A percentile compares a stretch with the other conserved stretches of the same genome.
Conservation (phyloP, 2,888 invertebrate genomes). For the Dermolepida albohirtum region DNA sequence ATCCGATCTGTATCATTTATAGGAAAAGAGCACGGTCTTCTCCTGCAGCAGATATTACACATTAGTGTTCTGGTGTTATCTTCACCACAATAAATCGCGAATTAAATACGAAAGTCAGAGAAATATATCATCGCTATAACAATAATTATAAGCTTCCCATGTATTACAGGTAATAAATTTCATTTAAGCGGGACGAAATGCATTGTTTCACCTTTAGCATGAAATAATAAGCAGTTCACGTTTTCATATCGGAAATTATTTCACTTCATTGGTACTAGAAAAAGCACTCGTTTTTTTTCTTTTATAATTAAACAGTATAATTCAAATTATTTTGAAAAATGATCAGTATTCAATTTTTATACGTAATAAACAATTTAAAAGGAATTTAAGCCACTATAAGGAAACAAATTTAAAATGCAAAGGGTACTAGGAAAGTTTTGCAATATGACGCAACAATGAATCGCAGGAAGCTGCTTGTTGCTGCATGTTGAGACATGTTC, state of each 20-base stretch:
- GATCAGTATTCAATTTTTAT: too few relatives aligned
- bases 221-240: conserved; percentile 25
- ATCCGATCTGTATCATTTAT: conserved; percentile 26
- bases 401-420: too few relatives aligned
- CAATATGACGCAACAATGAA: too few relatives aligned
- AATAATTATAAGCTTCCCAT: conserved; percentile 58
- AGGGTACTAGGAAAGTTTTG: too few relatives aligned
- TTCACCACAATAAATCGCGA: conserved; percentile 59
- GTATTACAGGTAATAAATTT: conserved; percentile 51
- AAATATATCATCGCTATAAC: conserved; percentile 61
- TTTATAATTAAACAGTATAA: too few relatives aligned
- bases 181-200: conserved; percentile 16
- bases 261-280: conserved; percentile 15
- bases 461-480: too few relatives aligned
- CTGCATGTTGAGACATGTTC: too few relatives aligned
- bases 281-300: background rate
- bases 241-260: conserved; percentile 26
- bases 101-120: conserved; percentile 58
- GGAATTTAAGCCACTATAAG: too few relatives aligned
- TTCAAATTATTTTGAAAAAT: too few relatives aligned
- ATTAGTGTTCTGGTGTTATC: conserved; percentile 54
- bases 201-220: conserved; percentile 20
- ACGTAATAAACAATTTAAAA: too few relatives aligned
- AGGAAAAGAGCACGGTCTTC: conserved; percentile 21
- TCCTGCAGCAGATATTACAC: conserved; percentile 48